These are phyloP conservation scores for Anser brachyrhynchus DNA, from an alignment of 2,113 vertebrate genomes.

Conservation along the genomic window DNA sequence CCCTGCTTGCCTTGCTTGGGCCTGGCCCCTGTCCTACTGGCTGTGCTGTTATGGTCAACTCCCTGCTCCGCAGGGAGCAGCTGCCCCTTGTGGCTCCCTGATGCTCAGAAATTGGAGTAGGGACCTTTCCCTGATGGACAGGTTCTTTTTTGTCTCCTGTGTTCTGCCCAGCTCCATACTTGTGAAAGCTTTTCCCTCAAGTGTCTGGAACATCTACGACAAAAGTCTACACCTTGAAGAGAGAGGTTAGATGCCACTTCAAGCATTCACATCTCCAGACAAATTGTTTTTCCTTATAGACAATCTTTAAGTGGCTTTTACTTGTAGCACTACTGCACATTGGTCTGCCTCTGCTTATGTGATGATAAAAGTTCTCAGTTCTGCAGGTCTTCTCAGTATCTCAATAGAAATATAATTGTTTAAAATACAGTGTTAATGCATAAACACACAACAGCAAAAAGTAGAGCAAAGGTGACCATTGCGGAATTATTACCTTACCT, in stretches of 20 bases:
- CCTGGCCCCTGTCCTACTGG: background rate
- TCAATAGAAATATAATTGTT: background rate
- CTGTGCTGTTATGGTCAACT: background rate
- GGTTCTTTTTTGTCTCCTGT: background rate
- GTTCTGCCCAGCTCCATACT: background rate
- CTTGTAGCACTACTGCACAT: background rate
- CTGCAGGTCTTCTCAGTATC: background rate
- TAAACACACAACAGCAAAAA: background rate
- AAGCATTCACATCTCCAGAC: background rate
- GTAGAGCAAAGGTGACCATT: background rate
- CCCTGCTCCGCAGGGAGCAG: background rate
- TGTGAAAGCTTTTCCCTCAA: background rate
- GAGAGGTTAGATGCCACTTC: background rate
- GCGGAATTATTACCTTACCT: slow-evolving; percentile 68
- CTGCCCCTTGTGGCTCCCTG: background rate
- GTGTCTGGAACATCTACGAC: background rate
- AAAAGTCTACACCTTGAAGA: background rate
- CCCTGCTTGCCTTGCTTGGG: background rate
- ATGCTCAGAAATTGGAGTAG: background rate
- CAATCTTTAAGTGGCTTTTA: background rate
- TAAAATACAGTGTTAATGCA: background rate
- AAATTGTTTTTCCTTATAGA: background rate
- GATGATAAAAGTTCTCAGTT: background rate
- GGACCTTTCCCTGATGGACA: background rate
- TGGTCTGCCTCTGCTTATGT: background rate